Evolutionary conservation across 2,113 vertebrate species (phyloP).

Genomic region (Erythrocercus mccallii): DNA sequence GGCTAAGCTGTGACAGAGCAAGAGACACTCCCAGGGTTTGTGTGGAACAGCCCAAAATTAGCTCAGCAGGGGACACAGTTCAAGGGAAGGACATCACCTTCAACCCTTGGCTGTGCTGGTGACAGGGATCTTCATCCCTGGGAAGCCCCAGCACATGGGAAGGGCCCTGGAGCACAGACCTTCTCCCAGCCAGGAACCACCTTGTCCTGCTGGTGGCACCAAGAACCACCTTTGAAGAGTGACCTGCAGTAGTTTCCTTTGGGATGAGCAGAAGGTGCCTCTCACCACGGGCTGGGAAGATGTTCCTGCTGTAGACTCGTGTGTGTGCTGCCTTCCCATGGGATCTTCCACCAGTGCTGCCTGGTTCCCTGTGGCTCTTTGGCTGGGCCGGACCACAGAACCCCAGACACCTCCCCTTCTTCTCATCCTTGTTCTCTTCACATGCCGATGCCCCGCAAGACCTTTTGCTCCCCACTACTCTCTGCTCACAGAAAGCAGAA

Average conservation of each 20-base stretch:
- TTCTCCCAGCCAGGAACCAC: background rate
- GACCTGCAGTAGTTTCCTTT: background rate
- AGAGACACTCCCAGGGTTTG: background rate
- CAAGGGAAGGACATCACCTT: background rate
- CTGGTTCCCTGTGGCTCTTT: background rate
- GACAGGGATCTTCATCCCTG: background rate
- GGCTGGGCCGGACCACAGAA: background rate
- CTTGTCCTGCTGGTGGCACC: background rate
- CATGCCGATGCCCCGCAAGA: background rate
- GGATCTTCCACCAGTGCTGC: background rate
- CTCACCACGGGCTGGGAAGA: accelerated
- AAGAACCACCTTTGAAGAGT: background rate
- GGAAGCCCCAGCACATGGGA: background rate
- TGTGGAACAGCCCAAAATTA: background rate
- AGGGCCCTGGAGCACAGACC: background rate
- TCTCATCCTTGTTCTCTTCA: background rate
- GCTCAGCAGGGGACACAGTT: background rate
- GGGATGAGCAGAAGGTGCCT: background rate
- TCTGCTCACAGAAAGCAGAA: background rate
- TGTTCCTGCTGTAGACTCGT: background rate
- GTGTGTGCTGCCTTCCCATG: accelerated
- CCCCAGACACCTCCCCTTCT: background rate
- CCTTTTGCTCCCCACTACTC: background rate
- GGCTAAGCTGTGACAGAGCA: background rate
- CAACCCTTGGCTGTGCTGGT: background rate